A percentile compares a stretch with the other conserved stretches of the same genome.
phyloP scores from a whole-genome alignment of 1,140 invertebrate species.

The Metaphire vulgaris region DNA sequence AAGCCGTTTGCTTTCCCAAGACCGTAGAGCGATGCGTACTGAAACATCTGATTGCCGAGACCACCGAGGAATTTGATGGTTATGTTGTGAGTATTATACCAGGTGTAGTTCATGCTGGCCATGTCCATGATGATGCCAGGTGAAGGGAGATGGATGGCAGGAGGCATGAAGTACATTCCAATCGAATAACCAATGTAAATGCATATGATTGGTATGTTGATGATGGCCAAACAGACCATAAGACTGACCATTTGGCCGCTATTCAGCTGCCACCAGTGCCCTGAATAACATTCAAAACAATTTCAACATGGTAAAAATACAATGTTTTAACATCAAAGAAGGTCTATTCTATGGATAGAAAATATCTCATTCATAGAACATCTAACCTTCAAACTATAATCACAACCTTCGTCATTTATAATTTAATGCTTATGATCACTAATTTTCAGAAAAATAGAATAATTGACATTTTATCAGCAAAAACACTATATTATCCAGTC shows the following conservation, averaged over 20 bases:
- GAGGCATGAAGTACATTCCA: conserved; percentile 23
- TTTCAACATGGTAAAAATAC: neutral
- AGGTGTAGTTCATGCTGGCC: conserved; percentile 15
- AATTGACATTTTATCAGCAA: too few species aligned
- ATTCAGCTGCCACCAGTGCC: neutral
- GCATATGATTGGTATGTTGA: conserved; percentile 17
- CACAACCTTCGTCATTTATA: neutral
- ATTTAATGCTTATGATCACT: neutral
- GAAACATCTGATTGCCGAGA: conserved; percentile 31
- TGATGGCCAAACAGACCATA: conserved; percentile 4
- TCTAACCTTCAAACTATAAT: neutral
- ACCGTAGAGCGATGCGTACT: conserved; percentile 27
- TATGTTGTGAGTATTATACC: conserved; percentile 27
- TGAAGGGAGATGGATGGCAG: neutral
- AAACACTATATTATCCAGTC: too few species aligned
- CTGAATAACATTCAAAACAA: neutral
- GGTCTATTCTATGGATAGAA: too few species aligned
- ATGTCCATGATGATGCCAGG: conserved; percentile 15
- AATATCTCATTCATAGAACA: too few species aligned
- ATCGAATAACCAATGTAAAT: conserved; percentile 26
- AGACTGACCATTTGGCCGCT: neutral
- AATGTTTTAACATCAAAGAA: neutral
- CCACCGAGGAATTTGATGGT: conserved; percentile 21
- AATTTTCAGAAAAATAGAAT: neutral
- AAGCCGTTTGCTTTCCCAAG: conserved; percentile 27